Percentiles rank a stretch among this genome's conserved stretches.
These are phyloP conservation scores for Unio pictorum DNA, from an alignment of 2,888 invertebrate species.

Conservation along the genomic window DNA sequence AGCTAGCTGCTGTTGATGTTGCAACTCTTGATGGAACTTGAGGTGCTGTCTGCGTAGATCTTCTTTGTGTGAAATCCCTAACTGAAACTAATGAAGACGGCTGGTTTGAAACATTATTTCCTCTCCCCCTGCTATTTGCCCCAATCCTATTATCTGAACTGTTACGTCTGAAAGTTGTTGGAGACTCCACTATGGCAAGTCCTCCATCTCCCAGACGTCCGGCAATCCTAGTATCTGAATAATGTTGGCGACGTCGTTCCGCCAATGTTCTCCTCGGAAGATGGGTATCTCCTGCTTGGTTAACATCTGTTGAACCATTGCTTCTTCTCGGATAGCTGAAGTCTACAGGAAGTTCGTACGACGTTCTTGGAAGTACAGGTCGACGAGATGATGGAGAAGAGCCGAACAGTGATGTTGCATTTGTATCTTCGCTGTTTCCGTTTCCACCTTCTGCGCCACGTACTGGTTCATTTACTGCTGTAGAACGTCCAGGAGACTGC, in stretches of 20 bases:
- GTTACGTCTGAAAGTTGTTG: slow-evolving; percentile 3
- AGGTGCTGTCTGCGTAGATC: not conserved
- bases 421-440: not conserved
- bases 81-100: no score
- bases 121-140: no score
- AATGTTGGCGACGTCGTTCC: slow-evolving; percentile 47
- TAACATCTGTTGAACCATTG: slow-evolving; percentile 27
- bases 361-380: slow-evolving; percentile 15
- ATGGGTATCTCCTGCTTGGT: slow-evolving; percentile 1
- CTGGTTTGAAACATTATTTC: no score
- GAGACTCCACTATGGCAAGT: slow-evolving; percentile 1
- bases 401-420: not conserved
- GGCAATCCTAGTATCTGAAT: slow-evolving; percentile 49
- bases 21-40: not conserved
- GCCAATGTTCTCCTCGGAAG: slow-evolving; percentile 29
- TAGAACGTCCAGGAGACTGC: not conserved
- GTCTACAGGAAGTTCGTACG: slow-evolving; percentile 34
- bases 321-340: slow-evolving; percentile 23
- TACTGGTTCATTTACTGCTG: not conserved
- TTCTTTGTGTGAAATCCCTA: no score
- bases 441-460: slow-evolving; percentile 1
- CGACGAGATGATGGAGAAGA: slow-evolving; percentile 6
- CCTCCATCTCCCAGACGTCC: slow-evolving; percentile 20
- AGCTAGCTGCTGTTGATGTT: not conserved
- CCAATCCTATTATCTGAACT: no score